phyloP scores from a whole-genome alignment of 2,888 invertebrate species.

The Exocentrus adspersus region DNA sequence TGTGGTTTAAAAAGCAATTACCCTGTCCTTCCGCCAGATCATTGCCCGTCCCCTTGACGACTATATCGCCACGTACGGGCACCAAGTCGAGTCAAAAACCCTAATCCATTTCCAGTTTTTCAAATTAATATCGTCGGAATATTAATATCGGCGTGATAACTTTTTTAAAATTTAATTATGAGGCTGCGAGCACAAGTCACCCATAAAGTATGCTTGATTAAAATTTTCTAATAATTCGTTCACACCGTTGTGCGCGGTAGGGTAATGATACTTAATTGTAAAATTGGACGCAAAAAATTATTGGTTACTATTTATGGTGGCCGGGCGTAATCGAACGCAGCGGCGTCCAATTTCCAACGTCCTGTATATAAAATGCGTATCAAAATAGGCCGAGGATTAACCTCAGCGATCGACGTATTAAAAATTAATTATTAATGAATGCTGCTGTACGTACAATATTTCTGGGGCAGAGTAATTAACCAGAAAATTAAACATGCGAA shows the following conservation, averaged over 20 bases:
- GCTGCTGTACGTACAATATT: neutral
- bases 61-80: neutral
- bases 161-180: constrained; percentile 3
- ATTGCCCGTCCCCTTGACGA: neutral
- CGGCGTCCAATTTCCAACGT: constrained; percentile 24
- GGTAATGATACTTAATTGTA: neutral
- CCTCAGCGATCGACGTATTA: neutral
- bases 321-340: constrained; percentile 20
- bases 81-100: neutral
- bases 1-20: neutral
- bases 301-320: neutral
- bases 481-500: constrained; percentile 16
- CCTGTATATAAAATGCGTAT: no score
- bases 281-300: neutral
- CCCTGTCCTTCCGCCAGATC: neutral
- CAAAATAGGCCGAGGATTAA: no score
- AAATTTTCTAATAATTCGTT: constrained; percentile 8
- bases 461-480: constrained; percentile 7
- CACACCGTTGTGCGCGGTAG: neutral
- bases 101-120: constrained; percentile 1
- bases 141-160: neutral
- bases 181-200: constrained; percentile 7
- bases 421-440: neutral
- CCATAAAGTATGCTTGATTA: constrained; percentile 13
- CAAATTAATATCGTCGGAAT: neutral